These are phyloP conservation scores for Altica lythri DNA, from an alignment of 2,888 invertebrate genomes.

Conservation along the genomic window DNA sequence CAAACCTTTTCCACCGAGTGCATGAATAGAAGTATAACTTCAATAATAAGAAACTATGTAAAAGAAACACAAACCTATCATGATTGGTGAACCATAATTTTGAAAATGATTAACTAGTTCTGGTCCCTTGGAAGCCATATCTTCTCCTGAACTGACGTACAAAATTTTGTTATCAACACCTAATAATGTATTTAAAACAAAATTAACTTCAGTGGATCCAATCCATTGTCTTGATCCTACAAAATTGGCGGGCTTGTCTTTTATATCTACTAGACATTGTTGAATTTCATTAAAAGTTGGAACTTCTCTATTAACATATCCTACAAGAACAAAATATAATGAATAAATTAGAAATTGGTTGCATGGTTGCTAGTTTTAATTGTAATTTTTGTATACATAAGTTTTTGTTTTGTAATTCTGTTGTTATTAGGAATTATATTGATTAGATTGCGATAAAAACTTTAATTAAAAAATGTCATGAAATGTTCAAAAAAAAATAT, in stretches of 20 bases:
- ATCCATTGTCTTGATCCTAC: slow-evolving; percentile 96
- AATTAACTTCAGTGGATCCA: slow-evolving; percentile 96
- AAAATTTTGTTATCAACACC: slow-evolving; percentile 80
- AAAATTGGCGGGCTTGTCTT: slow-evolving; percentile 88
- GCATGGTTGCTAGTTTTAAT: slow-evolving; percentile 59
- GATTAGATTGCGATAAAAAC: too few species aligned
- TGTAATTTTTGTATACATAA: too few species aligned
- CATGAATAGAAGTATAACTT: too few species aligned
- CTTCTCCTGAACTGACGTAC: slow-evolving; percentile 83
- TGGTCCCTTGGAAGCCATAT: slow-evolving; percentile 76
- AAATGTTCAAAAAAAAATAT: too few species aligned
- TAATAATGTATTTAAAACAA: slow-evolving; percentile 82
- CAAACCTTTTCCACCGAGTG: too few species aligned
- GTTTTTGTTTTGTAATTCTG: neutral
- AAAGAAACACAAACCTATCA: slow-evolving; percentile 77
- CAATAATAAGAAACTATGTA: neutral
- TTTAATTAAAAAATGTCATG: too few species aligned
- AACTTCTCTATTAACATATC: slow-evolving; percentile 74
- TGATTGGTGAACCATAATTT: slow-evolving; percentile 92
- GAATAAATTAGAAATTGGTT: too few species aligned
- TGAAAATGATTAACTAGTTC: slow-evolving; percentile 90
- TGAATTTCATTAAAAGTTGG: slow-evolving; percentile 90
- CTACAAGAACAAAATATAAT: too few species aligned
- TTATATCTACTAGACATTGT: slow-evolving; percentile 90
- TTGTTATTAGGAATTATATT: too few species aligned